Evolutionary conservation across 2,888 invertebrate species (phyloP), one percentile per base, ranked within the genome.

Genomic region (Patella ulyssiponensis): DNA sequence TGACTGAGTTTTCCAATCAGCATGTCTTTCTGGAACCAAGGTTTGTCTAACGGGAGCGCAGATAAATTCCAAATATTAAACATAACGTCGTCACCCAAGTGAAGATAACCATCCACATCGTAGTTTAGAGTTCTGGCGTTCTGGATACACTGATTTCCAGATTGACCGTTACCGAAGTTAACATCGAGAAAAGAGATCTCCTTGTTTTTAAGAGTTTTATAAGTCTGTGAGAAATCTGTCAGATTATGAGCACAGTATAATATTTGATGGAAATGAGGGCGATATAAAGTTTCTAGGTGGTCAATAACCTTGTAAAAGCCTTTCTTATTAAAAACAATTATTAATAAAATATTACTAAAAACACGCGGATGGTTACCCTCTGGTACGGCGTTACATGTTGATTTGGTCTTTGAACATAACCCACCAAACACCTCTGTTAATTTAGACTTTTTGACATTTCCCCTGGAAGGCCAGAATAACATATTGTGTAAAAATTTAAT

Each of bases 241-340:
- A 64, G 20, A 64, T 64, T 64, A 3, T 20, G 23, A 64, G 64
- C 20, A 23, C 64, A 64, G 64, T 64, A 64, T 23, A 64, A 14
- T 64, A 64, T 64, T 64, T 64, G 64, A 23, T 20, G 23, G 64
- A 64, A 64, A 23, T 64, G 64, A 12, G 64, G 64, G 20, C 64
- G 20, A 64, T 64, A 64, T 3, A 64, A 23, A 64, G 64, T 64
- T 64, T 64, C 64, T 64, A 64, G 23, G 23, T 64, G 64, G 23
- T 64, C 64, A 64, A 64, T 64, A 12, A 23, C 12, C 23, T 23
- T 0, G 15, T 23, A 64, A 23, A 64, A 64, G 1, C 64, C 64
- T 0, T 64, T 20, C 23, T 23, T 64, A 64, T 64, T 64, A 11
- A 64, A 64, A 20, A 64, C 23, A 20, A 64, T 23, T 14, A 64